A percentile compares a stretch with the other conserved stretches of the same genome.
phyloP scores from a whole-genome alignment of 1,140 invertebrate genomes.

The Cyclina sinensis region DNA sequence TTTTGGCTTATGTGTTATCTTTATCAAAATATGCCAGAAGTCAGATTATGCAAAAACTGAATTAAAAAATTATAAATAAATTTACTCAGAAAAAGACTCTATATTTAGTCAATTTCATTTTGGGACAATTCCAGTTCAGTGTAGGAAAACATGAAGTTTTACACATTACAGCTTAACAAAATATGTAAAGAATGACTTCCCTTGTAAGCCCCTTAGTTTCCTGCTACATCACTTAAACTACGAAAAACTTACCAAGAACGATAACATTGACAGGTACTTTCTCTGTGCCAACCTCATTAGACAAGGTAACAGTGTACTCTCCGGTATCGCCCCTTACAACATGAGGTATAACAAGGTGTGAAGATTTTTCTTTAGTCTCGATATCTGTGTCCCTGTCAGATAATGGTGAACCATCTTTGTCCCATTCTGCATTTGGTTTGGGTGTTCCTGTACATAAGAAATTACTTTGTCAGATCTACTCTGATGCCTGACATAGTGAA shows the following conservation, averaged over 20 bases:
- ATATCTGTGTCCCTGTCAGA: conserved; percentile 81
- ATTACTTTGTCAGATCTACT: too few relatives aligned
- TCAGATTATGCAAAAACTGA: too few relatives aligned
- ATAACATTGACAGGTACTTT: conserved; percentile 96
- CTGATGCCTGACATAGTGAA: too few relatives aligned
- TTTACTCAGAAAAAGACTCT: too few relatives aligned
- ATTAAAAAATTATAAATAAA: too few relatives aligned
- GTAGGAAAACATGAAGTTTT: too few relatives aligned
- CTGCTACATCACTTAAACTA: background rate
- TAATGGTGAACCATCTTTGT: conserved; percentile 88
- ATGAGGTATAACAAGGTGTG: conserved; percentile 87
- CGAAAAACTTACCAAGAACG: conserved; percentile 91
- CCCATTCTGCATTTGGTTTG: conserved; percentile 84
- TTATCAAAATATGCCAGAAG: too few relatives aligned
- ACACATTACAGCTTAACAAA: too few relatives aligned
- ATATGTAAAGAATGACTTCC: background rate
- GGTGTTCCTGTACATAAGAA: conserved; percentile 85
- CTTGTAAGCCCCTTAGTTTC: background rate
- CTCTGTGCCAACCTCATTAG: conserved; percentile 96
- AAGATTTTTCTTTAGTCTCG: conserved; percentile 73
- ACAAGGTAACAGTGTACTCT: conserved; percentile 95
- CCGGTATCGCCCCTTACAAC: conserved; percentile 96
- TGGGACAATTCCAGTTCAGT: too few relatives aligned
- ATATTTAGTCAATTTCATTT: too few relatives aligned
- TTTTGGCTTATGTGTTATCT: too few relatives aligned